phyloP scores from a whole-genome alignment of 1,140 invertebrate species.

The Pristionchus pacificus region DNA sequence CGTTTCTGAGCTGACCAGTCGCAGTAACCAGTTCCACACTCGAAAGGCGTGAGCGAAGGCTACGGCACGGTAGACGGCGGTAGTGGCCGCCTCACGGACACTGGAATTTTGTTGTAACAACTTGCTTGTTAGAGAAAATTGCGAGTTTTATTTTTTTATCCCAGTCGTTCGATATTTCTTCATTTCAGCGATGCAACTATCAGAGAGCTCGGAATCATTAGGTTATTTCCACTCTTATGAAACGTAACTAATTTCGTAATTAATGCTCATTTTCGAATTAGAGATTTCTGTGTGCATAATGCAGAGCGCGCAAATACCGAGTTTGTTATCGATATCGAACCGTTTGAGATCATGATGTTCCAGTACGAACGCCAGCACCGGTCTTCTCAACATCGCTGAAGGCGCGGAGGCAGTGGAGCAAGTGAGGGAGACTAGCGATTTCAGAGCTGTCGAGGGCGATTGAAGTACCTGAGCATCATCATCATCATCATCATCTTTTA shows the following conservation, averaged over 20 bases:
- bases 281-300: too few relatives aligned
- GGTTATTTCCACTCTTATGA: too few relatives aligned
- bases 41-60: conserved; percentile 80
- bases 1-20: conserved; percentile 73
- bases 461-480: conserved; percentile 19
- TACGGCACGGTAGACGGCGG: conserved; percentile 75
- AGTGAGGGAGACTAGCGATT: conserved; percentile 25
- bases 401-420: conserved; percentile 12
- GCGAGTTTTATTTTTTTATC: too few relatives aligned
- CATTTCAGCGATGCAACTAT: too few relatives aligned
- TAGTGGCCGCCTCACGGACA: conserved; percentile 75
- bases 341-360: conserved; percentile 77
- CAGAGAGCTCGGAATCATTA: too few relatives aligned
- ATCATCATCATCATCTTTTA: neutral
- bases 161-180: too few relatives aligned
- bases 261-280: too few relatives aligned
- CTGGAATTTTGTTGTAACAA: conserved; percentile 37
- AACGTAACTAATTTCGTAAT: too few relatives aligned
- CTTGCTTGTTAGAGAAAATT: too few relatives aligned
- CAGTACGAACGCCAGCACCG: conserved; percentile 76
- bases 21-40: conserved; percentile 88
- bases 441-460: conserved; percentile 29
- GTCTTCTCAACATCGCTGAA: conserved; percentile 49
- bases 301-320: too few relatives aligned
- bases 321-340: neutral